Base-by-base conservation (phyloP, 2,113 vertebrate genomes). In the Climacteris rufus region DNA sequence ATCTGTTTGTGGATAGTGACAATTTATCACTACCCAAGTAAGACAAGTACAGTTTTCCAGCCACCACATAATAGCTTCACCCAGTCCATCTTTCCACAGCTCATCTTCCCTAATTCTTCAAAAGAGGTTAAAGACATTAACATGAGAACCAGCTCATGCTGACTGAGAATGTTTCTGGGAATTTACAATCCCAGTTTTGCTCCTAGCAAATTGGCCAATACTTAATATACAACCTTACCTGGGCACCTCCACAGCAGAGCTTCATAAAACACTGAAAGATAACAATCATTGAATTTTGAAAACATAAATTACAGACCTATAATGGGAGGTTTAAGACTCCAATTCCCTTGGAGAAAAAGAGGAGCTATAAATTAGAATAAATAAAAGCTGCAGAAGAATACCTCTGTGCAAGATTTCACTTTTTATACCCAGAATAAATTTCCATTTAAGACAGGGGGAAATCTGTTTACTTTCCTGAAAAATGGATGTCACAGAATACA, bases 401-500 rank as follows among this genome's bases (percentile, higher is more conserved):
- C 22, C 28, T 76, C 84, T 78, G 83, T 85, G 50, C 74, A 89
- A 90, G 60, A 94, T 86, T 87, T 94, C 49, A 71, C 74, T 91
- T 95, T 80, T 83, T 80, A 68, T 31, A 60, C 39, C 52, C 30
- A 79, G 56, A 95, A 95, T 95, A 96, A 96, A 97, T 96, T 72
- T 82, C 42, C 31, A 24, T 79, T 77, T 59, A 44, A 52, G 94
- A 89, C 40, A 23, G 54, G 22, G 20, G 45, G 8, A 88, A 44
- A 85, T 84, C 45, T 71, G 45, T 91, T 93, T 93, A 75, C 65
- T 95, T 79, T 40, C 79, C 30, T 87, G 77, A 91, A 95, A 96
- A 95, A 85, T 27, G 23, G 66, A 47, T 95, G 47, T 35, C 54
- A 87, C 54, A 59, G 54, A 89, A 83, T 1, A 90, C 35, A 61